phyloP scores from a whole-genome alignment of 2,113 vertebrate genomes.

The Pteropus alecto region DNA sequence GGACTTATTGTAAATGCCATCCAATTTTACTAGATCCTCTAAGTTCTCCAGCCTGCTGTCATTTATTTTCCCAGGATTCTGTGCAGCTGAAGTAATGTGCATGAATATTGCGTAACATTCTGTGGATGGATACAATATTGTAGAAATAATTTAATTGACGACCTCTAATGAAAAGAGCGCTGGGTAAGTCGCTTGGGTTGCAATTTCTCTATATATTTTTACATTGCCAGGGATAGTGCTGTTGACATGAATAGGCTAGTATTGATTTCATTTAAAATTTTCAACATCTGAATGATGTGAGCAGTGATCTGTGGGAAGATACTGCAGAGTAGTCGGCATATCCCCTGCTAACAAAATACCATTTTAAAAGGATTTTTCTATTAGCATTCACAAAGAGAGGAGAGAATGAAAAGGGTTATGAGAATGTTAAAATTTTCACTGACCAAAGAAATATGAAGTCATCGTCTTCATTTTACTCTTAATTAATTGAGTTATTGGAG shows the following conservation, averaged over 20 bases:
- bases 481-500: slow-evolving; percentile 75
- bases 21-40: not conserved
- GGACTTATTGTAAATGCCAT: not conserved
- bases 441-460: slow-evolving; percentile 70
- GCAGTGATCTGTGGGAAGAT: slow-evolving; percentile 73
- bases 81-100: slow-evolving; percentile 70
- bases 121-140: slow-evolving; percentile 55
- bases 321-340: slow-evolving; percentile 42
- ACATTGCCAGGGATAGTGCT: slow-evolving; percentile 65
- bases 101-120: slow-evolving; percentile 72
- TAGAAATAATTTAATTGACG: slow-evolving; percentile 82
- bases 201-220: slow-evolving; percentile 78
- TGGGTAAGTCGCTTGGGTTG: slow-evolving; percentile 72
- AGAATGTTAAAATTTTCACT: slow-evolving; percentile 69
- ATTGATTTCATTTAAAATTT: slow-evolving; percentile 80
- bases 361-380: slow-evolving; percentile 72
- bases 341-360: slow-evolving; percentile 70
- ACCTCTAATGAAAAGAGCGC: slow-evolving; percentile 78
- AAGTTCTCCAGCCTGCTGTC: slow-evolving; percentile 10
- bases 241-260: slow-evolving; percentile 68
- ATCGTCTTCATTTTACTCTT: slow-evolving; percentile 62
- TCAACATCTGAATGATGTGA: slow-evolving; percentile 71
- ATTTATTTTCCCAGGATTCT: slow-evolving; percentile 68
- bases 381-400: slow-evolving; percentile 64
- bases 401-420: slow-evolving; percentile 60